Conservation (phyloP, 1,140 invertebrate species). For the Aphis gossypii region DNA sequence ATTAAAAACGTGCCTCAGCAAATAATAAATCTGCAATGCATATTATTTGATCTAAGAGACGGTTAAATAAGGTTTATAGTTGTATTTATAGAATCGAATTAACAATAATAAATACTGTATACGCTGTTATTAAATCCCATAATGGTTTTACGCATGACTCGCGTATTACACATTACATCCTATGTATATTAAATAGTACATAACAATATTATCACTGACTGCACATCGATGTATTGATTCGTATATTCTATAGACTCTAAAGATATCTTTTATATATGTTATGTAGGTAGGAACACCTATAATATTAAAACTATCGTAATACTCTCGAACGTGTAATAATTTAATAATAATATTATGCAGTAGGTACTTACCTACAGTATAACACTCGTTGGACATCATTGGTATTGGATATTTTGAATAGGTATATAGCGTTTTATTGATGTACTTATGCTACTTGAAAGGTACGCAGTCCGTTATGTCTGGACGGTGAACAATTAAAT, state of each 20-base stretch:
- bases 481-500: neutral
- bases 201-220: too few relatives aligned
- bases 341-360: too few relatives aligned
- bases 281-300: too few relatives aligned
- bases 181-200: too few relatives aligned
- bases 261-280: too few relatives aligned
- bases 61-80: neutral
- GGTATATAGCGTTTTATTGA: neutral
- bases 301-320: too few relatives aligned
- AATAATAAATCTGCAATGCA: neutral
- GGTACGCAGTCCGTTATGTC: neutral
- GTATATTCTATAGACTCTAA: too few relatives aligned
- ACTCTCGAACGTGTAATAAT: too few relatives aligned
- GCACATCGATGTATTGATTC: too few relatives aligned
- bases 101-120: neutral
- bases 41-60: neutral
- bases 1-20: neutral
- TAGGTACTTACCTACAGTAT: too few relatives aligned
- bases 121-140: neutral
- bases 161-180: too few relatives aligned
- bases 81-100: neutral
- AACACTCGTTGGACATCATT: neutral
- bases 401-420: neutral
- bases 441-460: neutral
- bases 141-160: neutral